phyloP scores from a whole-genome alignment of 1,140 invertebrate species.

The Coptotermes formosanus region DNA sequence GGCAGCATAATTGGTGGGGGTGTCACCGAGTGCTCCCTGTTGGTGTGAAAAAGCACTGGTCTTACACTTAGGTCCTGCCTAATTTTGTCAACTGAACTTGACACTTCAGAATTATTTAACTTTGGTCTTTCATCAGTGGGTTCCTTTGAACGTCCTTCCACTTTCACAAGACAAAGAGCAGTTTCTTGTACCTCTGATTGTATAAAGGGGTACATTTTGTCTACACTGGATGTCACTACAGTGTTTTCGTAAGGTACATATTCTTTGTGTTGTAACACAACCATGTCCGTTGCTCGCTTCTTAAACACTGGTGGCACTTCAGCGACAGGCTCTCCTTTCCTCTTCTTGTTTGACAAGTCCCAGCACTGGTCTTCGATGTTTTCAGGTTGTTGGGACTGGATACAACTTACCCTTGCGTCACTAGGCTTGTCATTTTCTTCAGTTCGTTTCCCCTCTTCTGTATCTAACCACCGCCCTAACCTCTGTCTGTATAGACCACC shows the following conservation, averaged over 20 bases:
- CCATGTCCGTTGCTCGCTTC: conserved; percentile 14
- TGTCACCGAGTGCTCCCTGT: conserved; percentile 7
- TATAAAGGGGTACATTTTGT: not conserved
- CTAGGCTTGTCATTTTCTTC: not conserved
- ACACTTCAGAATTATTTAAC: conserved; percentile 10
- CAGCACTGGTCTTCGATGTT: conserved; percentile 21
- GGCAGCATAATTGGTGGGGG: conserved; percentile 15
- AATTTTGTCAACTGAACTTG: conserved; percentile 27
- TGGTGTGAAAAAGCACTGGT: not conserved
- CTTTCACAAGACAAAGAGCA: conserved; percentile 42
- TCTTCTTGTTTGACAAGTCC: conserved; percentile 32
- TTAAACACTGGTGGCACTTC: conserved; percentile 1
- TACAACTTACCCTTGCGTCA: not conserved
- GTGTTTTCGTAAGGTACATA: not conserved
- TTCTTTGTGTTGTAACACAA: not conserved
- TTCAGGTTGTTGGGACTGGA: not conserved
- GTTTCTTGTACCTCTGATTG: conserved; percentile 38
- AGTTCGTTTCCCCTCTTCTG: conserved; percentile 50
- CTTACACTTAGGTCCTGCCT: not conserved
- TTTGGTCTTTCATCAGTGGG: not conserved
- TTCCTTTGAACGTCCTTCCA: not conserved
- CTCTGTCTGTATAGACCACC: conserved; percentile 47
- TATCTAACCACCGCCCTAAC: conserved; percentile 47
- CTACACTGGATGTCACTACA: not conserved
- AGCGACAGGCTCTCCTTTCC: conserved; percentile 14